Conservation (phyloP, 2,888 invertebrate genomes). For the Zaprionus bogoriensis region DNA sequence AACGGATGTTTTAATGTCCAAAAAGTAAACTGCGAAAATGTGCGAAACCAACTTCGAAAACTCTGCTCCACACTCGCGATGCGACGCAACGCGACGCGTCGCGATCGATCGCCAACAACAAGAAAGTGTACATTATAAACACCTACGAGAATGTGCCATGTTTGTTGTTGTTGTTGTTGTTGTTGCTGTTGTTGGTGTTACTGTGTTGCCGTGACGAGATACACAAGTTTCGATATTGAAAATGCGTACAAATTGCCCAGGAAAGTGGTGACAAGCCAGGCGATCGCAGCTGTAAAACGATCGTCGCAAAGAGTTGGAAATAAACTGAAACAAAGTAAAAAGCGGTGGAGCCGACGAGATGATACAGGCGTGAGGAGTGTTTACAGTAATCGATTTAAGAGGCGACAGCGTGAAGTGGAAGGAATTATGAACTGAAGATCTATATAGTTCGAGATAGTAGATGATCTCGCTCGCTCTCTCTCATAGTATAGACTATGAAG, state of each 20-base stretch:
- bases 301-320: slow-evolving; percentile 25
- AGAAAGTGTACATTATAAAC: slow-evolving; percentile 78
- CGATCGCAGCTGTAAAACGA: slow-evolving; percentile 44
- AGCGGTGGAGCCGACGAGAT: slow-evolving; percentile 29
- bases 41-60: slow-evolving; percentile 54
- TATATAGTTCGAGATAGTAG: neutral
- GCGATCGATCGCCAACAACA: slow-evolving; percentile 64
- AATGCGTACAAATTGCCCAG: slow-evolving; percentile 77
- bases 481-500: too few species aligned
- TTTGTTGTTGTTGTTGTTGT: slow-evolving; percentile 21
- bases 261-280: slow-evolving; percentile 77
- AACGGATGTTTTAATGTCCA: slow-evolving; percentile 81
- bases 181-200: slow-evolving; percentile 25
- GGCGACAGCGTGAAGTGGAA: slow-evolving; percentile 13
- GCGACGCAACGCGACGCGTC: slow-evolving; percentile 28
- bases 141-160: slow-evolving; percentile 62
- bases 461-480: neutral
- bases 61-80: slow-evolving; percentile 42
- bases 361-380: slow-evolving; percentile 24
- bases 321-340: slow-evolving; percentile 48
- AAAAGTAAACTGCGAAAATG: slow-evolving; percentile 78
- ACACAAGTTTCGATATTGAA: slow-evolving; percentile 64
- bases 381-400: slow-evolving; percentile 44
- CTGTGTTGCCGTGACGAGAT: slow-evolving; percentile 33
- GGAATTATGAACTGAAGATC: slow-evolving; percentile 4